Base-by-base conservation (phyloP, 92 coral and sea anemone species). In the Zoanthus sansibaricus region DNA sequence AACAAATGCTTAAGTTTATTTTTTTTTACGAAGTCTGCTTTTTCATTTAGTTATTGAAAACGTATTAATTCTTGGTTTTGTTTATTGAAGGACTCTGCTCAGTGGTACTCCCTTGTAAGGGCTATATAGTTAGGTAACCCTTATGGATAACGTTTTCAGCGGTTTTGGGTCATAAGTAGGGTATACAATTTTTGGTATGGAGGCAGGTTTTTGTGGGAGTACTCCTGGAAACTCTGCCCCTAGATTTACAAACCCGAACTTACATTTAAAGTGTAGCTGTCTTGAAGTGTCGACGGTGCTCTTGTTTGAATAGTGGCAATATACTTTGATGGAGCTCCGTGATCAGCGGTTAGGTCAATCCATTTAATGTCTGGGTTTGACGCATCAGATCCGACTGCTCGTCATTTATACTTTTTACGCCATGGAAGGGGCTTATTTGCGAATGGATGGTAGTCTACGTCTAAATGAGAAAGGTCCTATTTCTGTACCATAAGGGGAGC, bases 401-500 rank as follows among this genome's bases (percentile, higher is more conserved):
- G 42, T 49, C 55, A 0, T 61, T 61, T 61, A 61, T 61, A 61
- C 21, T 61, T n/a, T 61, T 61, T 61, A 15, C 25, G 68, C 68
- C n/a, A 61, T 5, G 68, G 68, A 18, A 61, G 68, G 68, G 68
- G 68, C 68, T 61, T 61, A 61, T 61, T 61, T 61, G 20, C 25
- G 20, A 61, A 17, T 61, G 30, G 21, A 61, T 61, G 68, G 25
- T 15, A 61, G 25, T 61, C 68, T 58, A 58, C 64, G 7, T 58
- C 25, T 58, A 58, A 58, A 58, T 58, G 1, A 58, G 64, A 58
- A 58, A 58, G 64, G 64, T 21, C 4, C 58, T 52, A 52, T 58
- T 58, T 58, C 64, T 58, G 64, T 58, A 58, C 15, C 25, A n/a
- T 37, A 10, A 46, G 87, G 88, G 55, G 61, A 32, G 64, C 64